Evolutionary conservation across 2,113 vertebrate species (phyloP).

Genomic region (Protobothrops mucrosquamatus): DNA sequence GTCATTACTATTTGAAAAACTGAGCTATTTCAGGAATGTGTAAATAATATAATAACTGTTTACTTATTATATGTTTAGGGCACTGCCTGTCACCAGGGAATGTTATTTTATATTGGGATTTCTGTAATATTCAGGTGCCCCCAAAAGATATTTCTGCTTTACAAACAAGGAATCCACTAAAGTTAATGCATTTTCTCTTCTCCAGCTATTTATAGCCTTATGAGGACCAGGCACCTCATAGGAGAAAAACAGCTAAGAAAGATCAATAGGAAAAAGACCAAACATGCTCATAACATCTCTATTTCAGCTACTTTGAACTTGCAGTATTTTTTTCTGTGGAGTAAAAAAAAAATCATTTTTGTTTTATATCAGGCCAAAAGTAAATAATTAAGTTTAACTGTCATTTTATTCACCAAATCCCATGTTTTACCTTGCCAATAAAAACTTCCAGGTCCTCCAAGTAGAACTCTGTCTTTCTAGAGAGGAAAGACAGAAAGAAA

Average conservation of each 20-base stretch:
- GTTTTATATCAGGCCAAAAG: background rate
- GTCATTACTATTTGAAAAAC: background rate
- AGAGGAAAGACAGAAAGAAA: slow-evolving; percentile 20
- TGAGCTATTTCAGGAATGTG: background rate
- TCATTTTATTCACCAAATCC: background rate
- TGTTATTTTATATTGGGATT: background rate
- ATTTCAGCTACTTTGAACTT: background rate
- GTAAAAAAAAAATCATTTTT: background rate
- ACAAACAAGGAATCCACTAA: background rate
- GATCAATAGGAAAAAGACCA: background rate
- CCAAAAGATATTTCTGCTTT: background rate
- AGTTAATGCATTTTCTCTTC: background rate
- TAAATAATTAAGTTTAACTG: background rate
- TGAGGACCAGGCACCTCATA: background rate
- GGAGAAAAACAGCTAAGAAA: background rate
- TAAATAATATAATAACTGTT: background rate
- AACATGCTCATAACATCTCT: background rate
- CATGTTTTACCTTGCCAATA: slow-evolving; percentile 92
- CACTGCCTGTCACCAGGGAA: background rate
- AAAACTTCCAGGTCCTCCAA: slow-evolving; percentile 96
- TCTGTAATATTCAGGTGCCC: background rate
- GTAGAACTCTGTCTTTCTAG: slow-evolving; percentile 84
- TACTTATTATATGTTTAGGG: background rate
- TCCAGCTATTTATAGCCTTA: background rate
- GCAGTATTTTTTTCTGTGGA: background rate